Evolutionary conservation across 64 coral and sea anemone genomes (phyloP).

Genomic region (Actinia equina): DNA sequence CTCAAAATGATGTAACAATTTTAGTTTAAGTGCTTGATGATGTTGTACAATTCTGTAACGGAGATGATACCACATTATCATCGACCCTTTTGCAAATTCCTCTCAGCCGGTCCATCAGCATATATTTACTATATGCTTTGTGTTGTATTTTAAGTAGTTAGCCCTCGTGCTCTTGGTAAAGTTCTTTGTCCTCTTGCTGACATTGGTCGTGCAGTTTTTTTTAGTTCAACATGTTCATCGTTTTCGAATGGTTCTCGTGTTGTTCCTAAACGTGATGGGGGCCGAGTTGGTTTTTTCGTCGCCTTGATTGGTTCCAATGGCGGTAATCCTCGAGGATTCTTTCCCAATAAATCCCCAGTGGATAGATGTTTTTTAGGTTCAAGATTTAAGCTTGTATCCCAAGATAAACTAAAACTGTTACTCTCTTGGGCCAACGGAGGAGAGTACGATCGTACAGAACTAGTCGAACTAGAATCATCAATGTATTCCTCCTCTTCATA

Average conservation of each 20-base stretch:
- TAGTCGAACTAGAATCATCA: conserved; percentile 46
- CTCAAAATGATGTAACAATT: background rate
- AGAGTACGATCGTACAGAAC: conserved; percentile 28
- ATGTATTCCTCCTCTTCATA: conserved; percentile 32
- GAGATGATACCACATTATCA: background rate
- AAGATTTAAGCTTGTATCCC: background rate
- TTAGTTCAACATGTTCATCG: background rate
- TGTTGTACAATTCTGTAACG: background rate
- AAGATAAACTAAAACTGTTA: conserved; percentile 8
- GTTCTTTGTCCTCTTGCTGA: conserved; percentile 41
- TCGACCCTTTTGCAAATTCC: background rate
- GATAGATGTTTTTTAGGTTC: background rate
- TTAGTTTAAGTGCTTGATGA: background rate
- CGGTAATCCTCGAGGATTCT: conserved; percentile 20
- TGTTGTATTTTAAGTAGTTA: conserved; percentile 29
- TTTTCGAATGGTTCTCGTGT: conserved; percentile 8
- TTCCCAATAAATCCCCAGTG: conserved; percentile 8
- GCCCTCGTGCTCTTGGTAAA: conserved; percentile 36
- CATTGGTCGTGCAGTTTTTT: conserved; percentile 36
- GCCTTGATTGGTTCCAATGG: conserved; percentile 35
- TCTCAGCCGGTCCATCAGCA: background rate
- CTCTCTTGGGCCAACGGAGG: conserved; percentile 42
- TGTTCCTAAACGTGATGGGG: conserved; percentile 16
- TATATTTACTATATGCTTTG: background rate
- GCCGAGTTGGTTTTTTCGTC: conserved; percentile 31